phyloP scores from a whole-genome alignment of 2,797 vertebrate genomes.

The Botia almorhae region DNA sequence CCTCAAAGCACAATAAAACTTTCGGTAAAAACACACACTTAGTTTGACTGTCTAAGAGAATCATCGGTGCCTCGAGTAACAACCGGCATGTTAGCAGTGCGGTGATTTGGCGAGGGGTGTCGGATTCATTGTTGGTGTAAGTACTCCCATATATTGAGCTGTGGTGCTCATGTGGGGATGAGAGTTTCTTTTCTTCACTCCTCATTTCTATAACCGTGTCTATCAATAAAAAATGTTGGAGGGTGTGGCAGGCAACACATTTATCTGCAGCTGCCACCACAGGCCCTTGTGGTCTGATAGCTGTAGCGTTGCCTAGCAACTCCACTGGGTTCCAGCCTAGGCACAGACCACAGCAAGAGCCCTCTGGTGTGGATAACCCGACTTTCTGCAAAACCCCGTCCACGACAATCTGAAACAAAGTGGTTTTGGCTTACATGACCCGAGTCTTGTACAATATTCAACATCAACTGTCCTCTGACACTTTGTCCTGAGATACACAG shows the following conservation, averaged over 20 bases:
- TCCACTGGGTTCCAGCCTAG: neutral
- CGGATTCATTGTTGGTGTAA: neutral
- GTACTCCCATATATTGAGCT: neutral
- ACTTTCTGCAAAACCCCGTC: constrained; percentile 3
- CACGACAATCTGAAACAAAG: neutral
- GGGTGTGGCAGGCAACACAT: constrained; percentile 6
- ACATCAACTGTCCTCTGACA: neutral
- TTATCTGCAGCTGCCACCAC: constrained; percentile 43
- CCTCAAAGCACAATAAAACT: constrained; percentile 7
- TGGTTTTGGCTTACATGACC: constrained; percentile 19
- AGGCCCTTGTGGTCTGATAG: constrained; percentile 30
- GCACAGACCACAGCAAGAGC: constrained; percentile 28
- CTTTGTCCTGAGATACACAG: neutral
- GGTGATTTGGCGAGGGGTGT: constrained; percentile 8
- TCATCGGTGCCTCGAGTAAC: neutral
- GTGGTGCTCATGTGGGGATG: neutral
- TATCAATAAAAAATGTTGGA: neutral
- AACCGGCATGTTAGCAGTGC: neutral
- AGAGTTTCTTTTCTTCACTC: neutral
- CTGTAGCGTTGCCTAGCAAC: constrained; percentile 20
- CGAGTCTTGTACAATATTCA: neutral
- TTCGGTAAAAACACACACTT: no score
- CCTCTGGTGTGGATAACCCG: constrained; percentile 7
- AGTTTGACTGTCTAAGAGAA: neutral
- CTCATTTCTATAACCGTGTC: neutral